Evolutionary conservation across 1,140 invertebrate species (phyloP), one percentile per base, ranked within the genome.

Genomic region (Drosophila pseudoobscura): DNA sequence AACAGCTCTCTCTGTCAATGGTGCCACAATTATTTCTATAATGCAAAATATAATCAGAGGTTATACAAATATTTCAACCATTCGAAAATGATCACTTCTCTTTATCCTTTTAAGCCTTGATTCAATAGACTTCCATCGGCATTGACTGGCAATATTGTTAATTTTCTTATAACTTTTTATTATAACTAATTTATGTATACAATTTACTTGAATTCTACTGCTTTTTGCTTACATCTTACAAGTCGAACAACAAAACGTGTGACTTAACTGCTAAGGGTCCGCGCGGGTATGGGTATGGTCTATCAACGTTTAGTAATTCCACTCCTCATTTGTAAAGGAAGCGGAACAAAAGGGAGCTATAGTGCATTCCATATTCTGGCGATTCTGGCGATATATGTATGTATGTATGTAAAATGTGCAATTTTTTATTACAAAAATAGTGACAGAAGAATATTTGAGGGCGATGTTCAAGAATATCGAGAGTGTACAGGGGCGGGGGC

Each of bases 111-210:
- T 26, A 26, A 26, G 24, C 24, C 24, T 5, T 31, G 7, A 8
- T 31, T 31, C 3, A 31, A 31, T 31, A 31, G 8, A 31, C 9
- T 31, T 31, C 8, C 31, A 31, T 31, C 3, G 8, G 7, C 31
- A 9, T 8, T 8, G 8, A 7, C 7, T 8, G 2, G 7, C 29
- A 31, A 2, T 8, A 31, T 9, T 35, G 8, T 35, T 35, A 11
- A 35, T 39, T 8, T 13, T 51, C 58, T 70, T 77, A 45, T 77
- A 72, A 76, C 51, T 75, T 57, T 82, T 83, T 83, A 84, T 79
- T 84, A 82, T 52, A 54, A 71, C 71, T 83, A 75, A 54, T 13
- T 39, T 39, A 39, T 39, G 63, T 84, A 71, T 79, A 75, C 75
- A 72, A 83, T 58, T 63, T 83, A 61, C 57, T 75, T 62, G 60